A percentile compares a stretch with the other conserved stretches of the same genome.
phyloP scores from a whole-genome alignment of 2,797 vertebrate genomes.

The Cryptoblepharus egeriae region DNA sequence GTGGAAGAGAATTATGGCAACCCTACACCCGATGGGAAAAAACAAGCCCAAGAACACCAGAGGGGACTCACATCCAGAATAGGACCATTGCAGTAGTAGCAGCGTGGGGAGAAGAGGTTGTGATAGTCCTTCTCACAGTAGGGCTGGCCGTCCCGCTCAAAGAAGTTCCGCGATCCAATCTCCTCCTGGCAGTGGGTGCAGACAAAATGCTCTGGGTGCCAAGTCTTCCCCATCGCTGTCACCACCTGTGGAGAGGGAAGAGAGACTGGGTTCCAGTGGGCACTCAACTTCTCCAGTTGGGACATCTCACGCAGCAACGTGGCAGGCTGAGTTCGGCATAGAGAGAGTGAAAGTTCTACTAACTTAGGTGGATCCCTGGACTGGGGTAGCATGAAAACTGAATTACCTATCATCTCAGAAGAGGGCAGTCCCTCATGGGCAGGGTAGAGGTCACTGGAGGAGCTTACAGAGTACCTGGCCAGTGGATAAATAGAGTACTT shows the following conservation, averaged over 20 bases:
- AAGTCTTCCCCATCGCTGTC: constrained; percentile 95
- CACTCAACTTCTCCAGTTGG: constrained; percentile 27
- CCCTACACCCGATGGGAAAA: too few species aligned
- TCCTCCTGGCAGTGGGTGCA: constrained; percentile 98
- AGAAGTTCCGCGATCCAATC: constrained; percentile 95
- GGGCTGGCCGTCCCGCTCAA: constrained; percentile 91
- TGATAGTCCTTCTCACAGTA: constrained; percentile 97
- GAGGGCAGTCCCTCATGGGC: constrained; percentile 73
- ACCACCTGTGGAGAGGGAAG: constrained; percentile 83
- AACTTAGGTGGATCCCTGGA: constrained; percentile 69
- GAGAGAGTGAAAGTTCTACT: constrained; percentile 62
- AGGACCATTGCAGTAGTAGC: constrained; percentile 92
- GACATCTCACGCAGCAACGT: constrained; percentile 48
- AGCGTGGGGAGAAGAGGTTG: constrained; percentile 92
- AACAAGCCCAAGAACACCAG: too few species aligned
- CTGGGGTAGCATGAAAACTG: constrained; percentile 73
- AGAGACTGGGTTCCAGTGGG: constrained; percentile 33
- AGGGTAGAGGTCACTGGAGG: constrained; percentile 73
- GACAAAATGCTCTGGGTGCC: constrained; percentile 97
- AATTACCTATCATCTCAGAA: constrained; percentile 75
- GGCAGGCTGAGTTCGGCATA: constrained; percentile 60
- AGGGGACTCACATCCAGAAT: constrained; percentile 90
- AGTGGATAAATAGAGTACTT: constrained; percentile 75
- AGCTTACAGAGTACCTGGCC: constrained; percentile 74
- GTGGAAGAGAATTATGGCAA: too few species aligned